Percentiles rank a stretch among this genome's conserved stretches.
Evolutionary conservation across 92 coral and sea anemone genomes (phyloP).

Genomic region (Pocillopora meandrina): DNA sequence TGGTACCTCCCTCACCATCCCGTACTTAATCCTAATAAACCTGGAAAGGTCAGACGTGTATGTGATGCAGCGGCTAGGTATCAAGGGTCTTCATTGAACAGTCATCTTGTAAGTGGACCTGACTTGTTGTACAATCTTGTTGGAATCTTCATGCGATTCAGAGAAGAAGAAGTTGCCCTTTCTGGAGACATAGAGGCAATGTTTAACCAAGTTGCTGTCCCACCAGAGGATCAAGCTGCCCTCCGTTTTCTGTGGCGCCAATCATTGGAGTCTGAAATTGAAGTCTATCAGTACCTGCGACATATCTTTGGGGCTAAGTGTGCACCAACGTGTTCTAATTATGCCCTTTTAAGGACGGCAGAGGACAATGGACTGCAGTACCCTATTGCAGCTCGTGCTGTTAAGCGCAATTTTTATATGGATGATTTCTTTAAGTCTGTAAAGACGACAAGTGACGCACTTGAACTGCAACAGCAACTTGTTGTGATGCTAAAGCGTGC

Average conservation of each 20-base stretch:
- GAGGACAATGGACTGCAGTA: constrained; percentile 42
- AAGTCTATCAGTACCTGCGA: constrained; percentile 51
- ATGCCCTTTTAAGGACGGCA: constrained; percentile 40
- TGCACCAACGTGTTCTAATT: constrained; percentile 57
- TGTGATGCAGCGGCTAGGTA: constrained; percentile 57
- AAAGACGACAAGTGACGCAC: background rate
- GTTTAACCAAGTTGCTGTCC: constrained; percentile 62
- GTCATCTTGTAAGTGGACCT: constrained; percentile 54
- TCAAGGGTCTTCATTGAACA: constrained; percentile 52
- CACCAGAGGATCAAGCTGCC: constrained; percentile 45
- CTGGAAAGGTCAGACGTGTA: constrained; percentile 51
- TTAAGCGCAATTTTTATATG: constrained; percentile 33
- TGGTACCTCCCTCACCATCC: constrained; percentile 49
- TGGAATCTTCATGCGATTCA: constrained; percentile 56
- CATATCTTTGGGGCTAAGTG: constrained; percentile 48
- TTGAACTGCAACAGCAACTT: constrained; percentile 7
- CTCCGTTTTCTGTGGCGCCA: constrained; percentile 59
- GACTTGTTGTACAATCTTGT: constrained; percentile 44
- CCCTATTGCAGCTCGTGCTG: constrained; percentile 55
- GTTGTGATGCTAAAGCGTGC: constrained; percentile 4
- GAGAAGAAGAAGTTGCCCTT: constrained; percentile 55
- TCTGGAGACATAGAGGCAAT: constrained; percentile 67
- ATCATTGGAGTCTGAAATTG: constrained; percentile 22
- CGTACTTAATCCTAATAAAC: constrained; percentile 40
- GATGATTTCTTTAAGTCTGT: constrained; percentile 29